A percentile compares a stretch with the other conserved stretches of the same genome.
phyloP scores from a whole-genome alignment of 2,113 vertebrate species.

The Acrocephalus arundinaceus region DNA sequence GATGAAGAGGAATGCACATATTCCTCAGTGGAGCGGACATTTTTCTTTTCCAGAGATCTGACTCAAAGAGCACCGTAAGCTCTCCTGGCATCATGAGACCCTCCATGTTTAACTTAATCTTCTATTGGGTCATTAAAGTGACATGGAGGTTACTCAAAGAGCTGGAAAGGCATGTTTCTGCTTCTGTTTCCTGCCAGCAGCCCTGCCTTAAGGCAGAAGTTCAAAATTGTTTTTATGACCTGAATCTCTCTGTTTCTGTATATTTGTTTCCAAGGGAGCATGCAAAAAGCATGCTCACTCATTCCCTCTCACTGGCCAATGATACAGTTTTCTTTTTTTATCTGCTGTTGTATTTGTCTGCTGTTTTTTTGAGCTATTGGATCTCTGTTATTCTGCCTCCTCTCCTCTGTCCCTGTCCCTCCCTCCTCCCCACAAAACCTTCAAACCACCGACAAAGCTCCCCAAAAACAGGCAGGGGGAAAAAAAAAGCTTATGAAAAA shows the following conservation, averaged over 20 bases:
- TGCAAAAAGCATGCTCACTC: neutral
- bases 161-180: neutral
- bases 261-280: neutral
- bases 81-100: neutral
- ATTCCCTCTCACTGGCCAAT: neutral
- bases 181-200: neutral
- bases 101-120: slow-evolving; percentile 5
- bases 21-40: neutral
- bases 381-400: neutral
- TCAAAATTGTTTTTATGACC: neutral
- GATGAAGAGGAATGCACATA: neutral
- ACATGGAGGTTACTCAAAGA: neutral
- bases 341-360: neutral
- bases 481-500: neutral
- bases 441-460: accelerated
- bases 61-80: neutral
- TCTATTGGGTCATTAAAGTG: neutral
- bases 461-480: accelerated
- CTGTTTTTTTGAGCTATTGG: neutral
- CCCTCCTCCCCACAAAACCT: accelerated
- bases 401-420: neutral
- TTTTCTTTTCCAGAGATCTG: neutral
- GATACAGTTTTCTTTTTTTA: neutral
- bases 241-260: neutral
- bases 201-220: neutral